A percentile compares a stretch with the other conserved stretches of the same genome.
Evolutionary conservation across 2,888 invertebrate genomes (phyloP).

Genomic region (Lapara coniferarum): DNA sequence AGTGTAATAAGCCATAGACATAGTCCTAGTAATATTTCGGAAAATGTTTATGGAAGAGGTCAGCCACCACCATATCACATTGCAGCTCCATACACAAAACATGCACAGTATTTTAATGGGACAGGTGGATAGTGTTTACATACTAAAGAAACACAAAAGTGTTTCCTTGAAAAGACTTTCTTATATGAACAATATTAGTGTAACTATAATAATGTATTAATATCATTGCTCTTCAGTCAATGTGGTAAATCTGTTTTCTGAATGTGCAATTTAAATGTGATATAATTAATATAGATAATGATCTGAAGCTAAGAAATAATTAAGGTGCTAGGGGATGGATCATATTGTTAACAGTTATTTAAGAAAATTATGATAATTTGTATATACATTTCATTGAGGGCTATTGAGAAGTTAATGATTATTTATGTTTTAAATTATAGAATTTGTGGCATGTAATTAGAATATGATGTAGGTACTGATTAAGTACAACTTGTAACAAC

Average conservation of each 20-base stretch:
- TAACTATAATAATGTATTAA: conserved; percentile 32
- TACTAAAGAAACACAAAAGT: conserved; percentile 48
- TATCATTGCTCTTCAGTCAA: conserved; percentile 46
- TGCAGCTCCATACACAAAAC: conserved; percentile 92
- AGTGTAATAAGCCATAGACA: conserved; percentile 71
- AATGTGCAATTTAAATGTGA: conserved; percentile 81
- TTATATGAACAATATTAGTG: conserved; percentile 57
- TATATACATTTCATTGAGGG: conserved; percentile 38
- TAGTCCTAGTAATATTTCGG: conserved; percentile 69
- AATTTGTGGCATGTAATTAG: conserved; percentile 46
- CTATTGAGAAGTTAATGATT: conserved; percentile 41
- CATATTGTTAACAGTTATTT: conserved; percentile 39
- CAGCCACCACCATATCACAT: conserved; percentile 93
- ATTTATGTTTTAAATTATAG: conserved; percentile 39
- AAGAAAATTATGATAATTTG: conserved; percentile 32
- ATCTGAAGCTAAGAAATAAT: conserved; percentile 59
- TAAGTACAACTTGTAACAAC: conserved; percentile 79
- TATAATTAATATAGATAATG: conserved; percentile 65
- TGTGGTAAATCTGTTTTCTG: conserved; percentile 54
- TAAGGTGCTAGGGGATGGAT: conserved; percentile 77
- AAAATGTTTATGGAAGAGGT: conserved; percentile 67
- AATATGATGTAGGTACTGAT: conserved; percentile 69
- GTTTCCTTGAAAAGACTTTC: conserved; percentile 48
- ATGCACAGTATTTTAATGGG: conserved; percentile 86
- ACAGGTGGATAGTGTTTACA: conserved; percentile 74